Conservation (phyloP, 2,113 vertebrate genomes). For the Gymnogyps californianus region DNA sequence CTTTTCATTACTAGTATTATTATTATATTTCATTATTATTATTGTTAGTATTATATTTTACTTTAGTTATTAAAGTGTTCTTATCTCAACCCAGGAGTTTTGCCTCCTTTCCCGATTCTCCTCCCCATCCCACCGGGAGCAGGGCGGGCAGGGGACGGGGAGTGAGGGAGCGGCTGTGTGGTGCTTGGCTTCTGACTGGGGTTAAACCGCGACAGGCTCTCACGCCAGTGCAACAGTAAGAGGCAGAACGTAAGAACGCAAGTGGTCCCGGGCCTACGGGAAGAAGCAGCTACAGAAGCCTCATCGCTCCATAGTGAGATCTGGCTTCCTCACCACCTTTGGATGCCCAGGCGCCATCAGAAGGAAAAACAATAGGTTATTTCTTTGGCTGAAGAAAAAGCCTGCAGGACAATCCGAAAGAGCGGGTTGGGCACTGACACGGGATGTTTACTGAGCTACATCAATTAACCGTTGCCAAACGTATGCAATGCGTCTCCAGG, state of each 20-base stretch:
- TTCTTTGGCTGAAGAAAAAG: not conserved
- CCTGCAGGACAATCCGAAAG: not conserved
- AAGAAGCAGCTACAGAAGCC: not conserved
- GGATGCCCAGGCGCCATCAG: not conserved
- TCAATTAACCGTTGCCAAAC: not conserved
- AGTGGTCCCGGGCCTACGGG: fast-evolving
- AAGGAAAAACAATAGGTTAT: not conserved
- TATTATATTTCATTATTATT: no score
- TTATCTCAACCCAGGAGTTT: no score
- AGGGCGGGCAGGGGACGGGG: no score
- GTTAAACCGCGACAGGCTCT: not conserved
- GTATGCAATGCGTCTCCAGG: not conserved
- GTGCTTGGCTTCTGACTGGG: no score
- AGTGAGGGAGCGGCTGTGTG: no score
- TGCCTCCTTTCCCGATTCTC: no score
- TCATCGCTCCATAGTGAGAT: fast-evolving
- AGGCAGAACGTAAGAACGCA: fast-evolving
- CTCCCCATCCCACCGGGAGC: no score
- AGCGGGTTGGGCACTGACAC: fast-evolving
- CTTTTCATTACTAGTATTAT: no score
- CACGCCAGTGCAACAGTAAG: not conserved
- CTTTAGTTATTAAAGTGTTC: no score
- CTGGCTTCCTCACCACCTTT: not conserved
- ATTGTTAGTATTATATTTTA: no score
- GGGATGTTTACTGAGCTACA: not conserved